These are phyloP conservation scores for Cirrhinus mrigala DNA, from an alignment of 2,797 vertebrate species.

Conservation along the genomic window DNA sequence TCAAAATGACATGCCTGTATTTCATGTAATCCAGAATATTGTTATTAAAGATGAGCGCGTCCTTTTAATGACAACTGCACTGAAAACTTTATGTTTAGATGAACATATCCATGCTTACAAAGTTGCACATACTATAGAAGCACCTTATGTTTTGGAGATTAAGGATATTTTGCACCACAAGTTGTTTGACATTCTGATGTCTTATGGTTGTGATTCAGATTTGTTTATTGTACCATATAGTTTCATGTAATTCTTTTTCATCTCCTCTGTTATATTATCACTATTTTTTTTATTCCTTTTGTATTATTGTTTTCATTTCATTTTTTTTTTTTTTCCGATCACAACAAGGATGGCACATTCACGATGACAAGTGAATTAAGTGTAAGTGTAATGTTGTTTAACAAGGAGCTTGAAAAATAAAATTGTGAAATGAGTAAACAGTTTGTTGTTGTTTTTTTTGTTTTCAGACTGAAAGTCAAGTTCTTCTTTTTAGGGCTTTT, in stretches of 20 bases:
- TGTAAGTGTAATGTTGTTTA: no score
- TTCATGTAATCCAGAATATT: no score
- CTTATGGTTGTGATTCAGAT: conserved; percentile 7
- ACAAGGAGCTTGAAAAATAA: background rate
- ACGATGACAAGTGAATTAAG: no score
- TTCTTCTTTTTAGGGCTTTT: background rate
- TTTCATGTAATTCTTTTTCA: background rate
- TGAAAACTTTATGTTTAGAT: no score
- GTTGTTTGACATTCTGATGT: conserved; percentile 16
- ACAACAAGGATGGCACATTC: background rate
- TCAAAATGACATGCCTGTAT: no score
- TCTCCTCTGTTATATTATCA: background rate
- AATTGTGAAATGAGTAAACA: background rate
- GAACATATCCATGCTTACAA: conserved; percentile 12
- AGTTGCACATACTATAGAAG: background rate
- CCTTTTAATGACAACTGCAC: no score
- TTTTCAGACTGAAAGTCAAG: background rate
- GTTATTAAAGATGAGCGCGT: no score
- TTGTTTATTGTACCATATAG: conserved; percentile 41
- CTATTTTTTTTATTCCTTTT: no score
- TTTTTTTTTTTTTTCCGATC: background rate
- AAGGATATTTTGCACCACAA: conserved; percentile 14
- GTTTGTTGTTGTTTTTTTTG: background rate
- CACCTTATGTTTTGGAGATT: conserved; percentile 13
- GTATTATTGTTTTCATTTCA: background rate